A percentile compares a stretch with the other conserved stretches of the same genome.
These are phyloP conservation scores for Myxocyprinus asiaticus DNA, from an alignment of 2,113 vertebrate species.

Conservation along the genomic window DNA sequence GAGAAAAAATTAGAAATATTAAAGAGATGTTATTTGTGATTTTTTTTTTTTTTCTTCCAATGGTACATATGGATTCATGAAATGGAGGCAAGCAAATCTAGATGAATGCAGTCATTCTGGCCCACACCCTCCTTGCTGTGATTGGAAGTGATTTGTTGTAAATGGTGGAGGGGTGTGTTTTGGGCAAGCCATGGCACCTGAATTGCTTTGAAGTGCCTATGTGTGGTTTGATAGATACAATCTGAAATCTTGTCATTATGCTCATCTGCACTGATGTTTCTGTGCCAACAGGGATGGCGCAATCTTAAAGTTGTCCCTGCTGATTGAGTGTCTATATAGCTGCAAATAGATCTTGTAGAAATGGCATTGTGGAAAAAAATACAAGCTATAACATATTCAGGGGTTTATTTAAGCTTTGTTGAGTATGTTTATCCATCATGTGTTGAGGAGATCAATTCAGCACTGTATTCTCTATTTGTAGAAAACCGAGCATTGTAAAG, in stretches of 20 bases:
- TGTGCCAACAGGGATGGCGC: slow-evolving; percentile 39
- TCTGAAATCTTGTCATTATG: slow-evolving; percentile 47
- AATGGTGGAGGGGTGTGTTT: slow-evolving; percentile 44
- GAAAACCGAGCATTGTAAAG: not conserved
- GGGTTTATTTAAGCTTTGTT: slow-evolving; percentile 36
- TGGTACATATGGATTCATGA: no score
- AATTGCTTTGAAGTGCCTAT: slow-evolving; percentile 39
- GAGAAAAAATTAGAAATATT: no score
- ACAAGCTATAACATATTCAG: slow-evolving; percentile 23
- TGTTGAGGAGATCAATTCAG: slow-evolving; percentile 15
- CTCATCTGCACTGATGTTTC: slow-evolving; percentile 35
- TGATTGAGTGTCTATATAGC: slow-evolving; percentile 40
- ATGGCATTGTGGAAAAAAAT: slow-evolving; percentile 16
- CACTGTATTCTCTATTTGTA: not conserved
- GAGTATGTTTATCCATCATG: slow-evolving; percentile 35
- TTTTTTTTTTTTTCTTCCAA: no score
- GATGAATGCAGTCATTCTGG: not conserved
- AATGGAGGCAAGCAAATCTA: not conserved
- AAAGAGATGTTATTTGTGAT: no score
- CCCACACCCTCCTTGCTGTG: slow-evolving; percentile 3
- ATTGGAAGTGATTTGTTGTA: slow-evolving; percentile 46
- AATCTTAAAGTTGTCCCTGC: slow-evolving; percentile 30
- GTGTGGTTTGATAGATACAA: slow-evolving; percentile 50
- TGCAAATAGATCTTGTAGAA: slow-evolving; percentile 45
- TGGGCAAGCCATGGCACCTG: slow-evolving; percentile 27